These are phyloP conservation scores for Caradrina kadenii DNA, from an alignment of 2,888 invertebrate genomes.

Conservation along the genomic window DNA sequence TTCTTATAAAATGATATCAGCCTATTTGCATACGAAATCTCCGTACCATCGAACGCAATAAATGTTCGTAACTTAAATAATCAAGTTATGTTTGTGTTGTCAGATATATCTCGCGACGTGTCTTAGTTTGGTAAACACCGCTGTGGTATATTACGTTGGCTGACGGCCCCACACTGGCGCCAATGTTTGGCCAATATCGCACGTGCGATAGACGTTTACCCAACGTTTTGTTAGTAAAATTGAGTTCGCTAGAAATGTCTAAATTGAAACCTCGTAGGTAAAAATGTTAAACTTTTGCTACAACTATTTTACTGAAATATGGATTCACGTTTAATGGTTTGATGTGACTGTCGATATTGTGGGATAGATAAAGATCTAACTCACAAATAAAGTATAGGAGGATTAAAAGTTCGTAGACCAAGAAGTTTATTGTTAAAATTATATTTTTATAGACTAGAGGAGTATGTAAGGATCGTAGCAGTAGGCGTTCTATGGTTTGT, in stretches of 20 bases:
- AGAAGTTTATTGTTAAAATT: no score
- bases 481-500: no score
- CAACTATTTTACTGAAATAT: neutral
- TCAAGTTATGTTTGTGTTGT: conserved; percentile 60
- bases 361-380: no score
- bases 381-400: no score
- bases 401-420: no score
- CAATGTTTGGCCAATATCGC: conserved; percentile 53
- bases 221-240: conserved; percentile 59
- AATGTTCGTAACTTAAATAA: conserved; percentile 64
- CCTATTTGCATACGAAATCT: conserved; percentile 17
- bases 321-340: neutral
- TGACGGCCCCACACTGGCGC: conserved; percentile 30
- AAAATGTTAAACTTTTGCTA: conserved; percentile 11
- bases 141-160: conserved; percentile 55
- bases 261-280: conserved; percentile 18
- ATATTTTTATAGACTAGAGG: no score
- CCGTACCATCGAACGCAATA: conserved; percentile 40
- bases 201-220: conserved; percentile 26
- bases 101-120: conserved; percentile 53
- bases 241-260: conserved; percentile 45
- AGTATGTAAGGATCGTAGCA: no score
- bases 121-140: conserved; percentile 60
- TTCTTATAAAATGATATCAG: neutral
- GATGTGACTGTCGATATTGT: no score